Evolutionary conservation across 2,888 invertebrate genomes (phyloP), one percentile per base, ranked within the genome.

Genomic region (Cepaea hortensis): DNA sequence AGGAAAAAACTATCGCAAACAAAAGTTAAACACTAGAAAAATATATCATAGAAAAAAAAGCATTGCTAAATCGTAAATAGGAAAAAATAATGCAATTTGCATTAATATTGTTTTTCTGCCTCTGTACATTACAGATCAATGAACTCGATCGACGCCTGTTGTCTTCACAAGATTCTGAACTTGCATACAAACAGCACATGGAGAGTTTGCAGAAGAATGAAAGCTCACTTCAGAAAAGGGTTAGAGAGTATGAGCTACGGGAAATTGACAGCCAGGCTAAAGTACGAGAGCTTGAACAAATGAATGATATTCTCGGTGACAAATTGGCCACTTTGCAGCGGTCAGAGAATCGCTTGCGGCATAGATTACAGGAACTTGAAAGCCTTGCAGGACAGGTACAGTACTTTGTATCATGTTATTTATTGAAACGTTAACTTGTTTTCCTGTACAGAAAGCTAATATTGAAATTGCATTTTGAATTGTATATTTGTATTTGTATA

Each of bases 361-460:
- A 89, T 72, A 88, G 91, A 84, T 88, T 93, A 11, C 91, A 92
- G 80, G 92, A 92, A 87, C 88, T 92, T 68, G 92, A 93, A 87
- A 90, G 84, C 77, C 88, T 89, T 46, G 87, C 87, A 77, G 83
- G 86, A 76, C 90, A 90, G 90, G 90, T 90, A 65, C n/a, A n/a
- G 5, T 68, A 15, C 68, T 68, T 20, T 68, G 68, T 15, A n/a
- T 18, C 13, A 68, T 68, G 5, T 18, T 9, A 68, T 18, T 68
- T 68, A 20, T 15, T 6, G 18, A 68, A 15, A 11, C n/a, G 13
- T n/a, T 9, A 68, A 18, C 18, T 20, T 68, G 68, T 18, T 18
- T 68, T 68, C 68, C 68, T 11, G 65, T 2, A 35, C 35, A 35
- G 35, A 35, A 35, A 35, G 35, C 35, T 35, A 35, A 35, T 35